Conservation (phyloP, 2,888 invertebrate species). For the Apamea anceps region DNA sequence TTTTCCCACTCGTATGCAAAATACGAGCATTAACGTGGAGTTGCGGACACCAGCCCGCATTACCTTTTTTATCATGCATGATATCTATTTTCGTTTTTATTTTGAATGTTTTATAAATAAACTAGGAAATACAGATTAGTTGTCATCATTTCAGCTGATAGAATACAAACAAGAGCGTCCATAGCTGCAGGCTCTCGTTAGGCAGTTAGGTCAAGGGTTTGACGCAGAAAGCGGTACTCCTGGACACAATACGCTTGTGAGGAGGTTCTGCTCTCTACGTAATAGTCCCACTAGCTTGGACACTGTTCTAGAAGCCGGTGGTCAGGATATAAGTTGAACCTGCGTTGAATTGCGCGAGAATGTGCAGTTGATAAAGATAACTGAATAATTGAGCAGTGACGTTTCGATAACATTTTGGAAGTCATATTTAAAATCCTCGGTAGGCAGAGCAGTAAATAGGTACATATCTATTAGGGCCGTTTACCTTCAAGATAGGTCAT, state of each 20-base stretch:
- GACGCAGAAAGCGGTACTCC: not conserved
- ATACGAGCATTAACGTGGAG: not conserved
- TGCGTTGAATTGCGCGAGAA: too few species aligned
- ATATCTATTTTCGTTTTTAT: not conserved
- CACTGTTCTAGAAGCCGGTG: not conserved
- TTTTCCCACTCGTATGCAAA: not conserved
- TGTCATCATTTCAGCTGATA: not conserved
- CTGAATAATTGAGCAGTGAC: not conserved
- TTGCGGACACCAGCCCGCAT: not conserved
- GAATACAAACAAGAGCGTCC: not conserved
- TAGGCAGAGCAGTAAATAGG: not conserved
- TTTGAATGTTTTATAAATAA: not conserved
- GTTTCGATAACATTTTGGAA: not conserved
- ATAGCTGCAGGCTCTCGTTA: not conserved
- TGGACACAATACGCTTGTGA: not conserved
- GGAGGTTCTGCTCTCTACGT: not conserved
- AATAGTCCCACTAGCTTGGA: not conserved
- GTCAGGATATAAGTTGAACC: not conserved
- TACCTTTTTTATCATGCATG: not conserved
- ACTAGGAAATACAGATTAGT: not conserved
- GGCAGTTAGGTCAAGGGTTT: not conserved
- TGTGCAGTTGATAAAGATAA: not conserved
- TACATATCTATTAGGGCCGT: not conserved
- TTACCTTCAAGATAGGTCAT: constrained; percentile 14
- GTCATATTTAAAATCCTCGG: too few species aligned